Base-by-base conservation (phyloP, 1,140 invertebrate species). In the Anoplolepis gracilipes region DNA sequence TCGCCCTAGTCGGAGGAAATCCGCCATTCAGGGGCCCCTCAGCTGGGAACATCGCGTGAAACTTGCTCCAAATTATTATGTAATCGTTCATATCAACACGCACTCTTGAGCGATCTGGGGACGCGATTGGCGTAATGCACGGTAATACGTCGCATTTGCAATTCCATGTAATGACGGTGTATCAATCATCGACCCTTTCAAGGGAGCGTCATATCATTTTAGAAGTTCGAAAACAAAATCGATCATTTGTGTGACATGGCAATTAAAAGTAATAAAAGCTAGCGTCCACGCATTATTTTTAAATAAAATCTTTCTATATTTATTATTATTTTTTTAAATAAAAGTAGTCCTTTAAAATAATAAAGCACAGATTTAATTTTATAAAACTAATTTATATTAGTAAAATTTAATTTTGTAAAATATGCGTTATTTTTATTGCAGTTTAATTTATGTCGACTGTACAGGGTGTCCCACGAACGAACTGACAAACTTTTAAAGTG, bases 1-100 rank as follows among this genome's bases (percentile, higher is more conserved):
- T 82, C 78, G 77, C 67, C 78, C 67, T 8, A 73, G 19, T 30
- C 78, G 67, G 78, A 82, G 78, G 78, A 82, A 82, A 82, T 82
- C 67, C 78, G 67, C 53, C 67, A 82, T 82, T 82, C 67, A 82
- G 28, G 16, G 53, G 11, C 78, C 78, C 78, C 78, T 82, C 78
- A 61, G 36, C 53, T 82, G 78, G 67, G 67, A 73, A 82, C 78
- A 30, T 13, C 19, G 64, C 22, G 67, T 55, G 36, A 82, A 82
- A 82, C 55, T 46, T 11, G 53, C 36, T 59, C 19, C 61, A 73
- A 82, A 82, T 82, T 82, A 72, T 72, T 82, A 82, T 59, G n/a
- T 73, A 82, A 82, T 82, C 67, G 36, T 36, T 67, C 78, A 39
- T 61, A 59, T 82, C 78, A 82, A 82, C 67, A 82, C 28, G 16